phyloP scores from a whole-genome alignment of 2,888 invertebrate genomes.

The Gastracanthus pulcherrimus region DNA sequence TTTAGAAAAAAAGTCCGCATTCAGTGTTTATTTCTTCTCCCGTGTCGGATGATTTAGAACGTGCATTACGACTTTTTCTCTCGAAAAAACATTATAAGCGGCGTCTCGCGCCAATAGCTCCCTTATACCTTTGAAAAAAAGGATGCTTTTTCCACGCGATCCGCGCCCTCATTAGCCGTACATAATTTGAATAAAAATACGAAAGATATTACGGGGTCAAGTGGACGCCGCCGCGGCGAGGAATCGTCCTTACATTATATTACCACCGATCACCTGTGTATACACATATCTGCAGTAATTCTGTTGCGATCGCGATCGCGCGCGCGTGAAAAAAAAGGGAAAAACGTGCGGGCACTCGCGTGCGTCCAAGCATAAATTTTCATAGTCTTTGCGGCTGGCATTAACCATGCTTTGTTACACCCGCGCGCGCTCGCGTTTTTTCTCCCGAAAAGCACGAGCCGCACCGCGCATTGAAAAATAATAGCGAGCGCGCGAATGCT shows the following conservation, averaged over 20 bases:
- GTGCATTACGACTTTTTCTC: too few species aligned
- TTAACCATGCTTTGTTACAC: conserved; percentile 33
- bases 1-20: neutral
- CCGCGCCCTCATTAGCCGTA: conserved; percentile 42
- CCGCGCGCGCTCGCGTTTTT: conserved; percentile 22
- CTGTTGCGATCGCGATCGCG: conserved; percentile 7
- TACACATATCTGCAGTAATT: conserved; percentile 1
- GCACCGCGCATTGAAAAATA: conserved; percentile 13
- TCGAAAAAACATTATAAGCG: too few species aligned
- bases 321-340: conserved; percentile 10
- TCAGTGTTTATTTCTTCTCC: conserved; percentile 2
- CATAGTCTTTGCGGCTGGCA: conserved; percentile 31
- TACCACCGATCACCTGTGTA: too few species aligned
- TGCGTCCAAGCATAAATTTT: conserved; percentile 50
- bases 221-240: neutral
- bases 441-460: conserved; percentile 14
- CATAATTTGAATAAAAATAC: conserved; percentile 29
- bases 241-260: conserved; percentile 42
- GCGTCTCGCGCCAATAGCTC: neutral
- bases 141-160: conserved; percentile 23
- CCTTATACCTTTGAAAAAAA: neutral
- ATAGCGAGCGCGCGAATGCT: neutral
- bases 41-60: too few species aligned
- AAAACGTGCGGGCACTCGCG: conserved; percentile 29
- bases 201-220: conserved; percentile 40